Percentiles rank a stretch among this genome's conserved stretches.
phyloP scores from a whole-genome alignment of 2,113 vertebrate species.

The Leucoraja erinaceus region DNA sequence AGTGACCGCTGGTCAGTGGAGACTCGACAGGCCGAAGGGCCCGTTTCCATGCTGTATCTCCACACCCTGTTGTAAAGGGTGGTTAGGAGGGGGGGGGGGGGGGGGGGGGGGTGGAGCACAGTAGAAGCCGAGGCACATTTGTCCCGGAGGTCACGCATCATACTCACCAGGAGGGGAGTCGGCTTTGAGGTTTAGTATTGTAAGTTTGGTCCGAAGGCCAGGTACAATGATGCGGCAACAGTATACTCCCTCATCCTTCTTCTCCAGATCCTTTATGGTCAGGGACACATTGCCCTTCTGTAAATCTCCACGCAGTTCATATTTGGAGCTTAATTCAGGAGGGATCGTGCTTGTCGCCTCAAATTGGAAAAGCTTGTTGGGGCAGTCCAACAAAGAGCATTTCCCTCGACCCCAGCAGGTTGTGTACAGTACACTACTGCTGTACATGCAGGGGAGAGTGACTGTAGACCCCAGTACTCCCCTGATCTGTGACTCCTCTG shows the following conservation, averaged over 20 bases:
- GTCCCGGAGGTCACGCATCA: too few species aligned
- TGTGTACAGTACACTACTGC: too few species aligned
- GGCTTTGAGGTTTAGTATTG: neutral
- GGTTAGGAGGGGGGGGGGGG: too few species aligned
- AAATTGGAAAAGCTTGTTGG: rapidly evolving
- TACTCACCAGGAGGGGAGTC: neutral
- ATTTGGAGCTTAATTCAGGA: neutral
- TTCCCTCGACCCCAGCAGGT: neutral
- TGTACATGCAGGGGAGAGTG: neutral
- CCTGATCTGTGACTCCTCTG: neutral
- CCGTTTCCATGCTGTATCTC: too few species aligned
- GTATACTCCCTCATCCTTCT: neutral
- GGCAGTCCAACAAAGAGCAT: neutral
- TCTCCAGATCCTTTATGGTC: neutral
- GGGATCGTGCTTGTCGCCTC: neutral
- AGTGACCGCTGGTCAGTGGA: too few species aligned
- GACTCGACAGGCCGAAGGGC: too few species aligned
- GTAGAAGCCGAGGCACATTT: too few species aligned
- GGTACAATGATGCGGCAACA: neutral
- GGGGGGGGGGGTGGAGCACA: too few species aligned
- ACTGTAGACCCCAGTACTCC: neutral
- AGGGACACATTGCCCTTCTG: neutral
- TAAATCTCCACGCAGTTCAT: neutral
- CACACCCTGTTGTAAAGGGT: too few species aligned
- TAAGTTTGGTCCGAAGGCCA: too few species aligned